Evolutionary conservation across 23 tunicate species (phyloP).

Genomic region (Clavelina lepadiformis): DNA sequence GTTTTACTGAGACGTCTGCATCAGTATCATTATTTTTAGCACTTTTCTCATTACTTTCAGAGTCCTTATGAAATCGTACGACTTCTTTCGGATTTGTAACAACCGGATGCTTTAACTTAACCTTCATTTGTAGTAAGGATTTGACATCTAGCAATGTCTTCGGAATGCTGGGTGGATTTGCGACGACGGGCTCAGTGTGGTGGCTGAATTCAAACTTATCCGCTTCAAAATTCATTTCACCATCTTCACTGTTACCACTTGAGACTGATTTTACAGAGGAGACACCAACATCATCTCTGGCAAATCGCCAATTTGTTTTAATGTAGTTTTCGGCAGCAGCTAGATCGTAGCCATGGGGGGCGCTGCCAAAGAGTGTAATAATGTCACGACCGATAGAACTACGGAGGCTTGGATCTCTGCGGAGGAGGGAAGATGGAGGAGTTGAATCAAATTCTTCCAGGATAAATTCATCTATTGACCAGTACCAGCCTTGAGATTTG

Average conservation of each 20-base stretch:
- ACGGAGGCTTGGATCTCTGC: slow-evolving; percentile 1
- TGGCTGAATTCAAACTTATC: slow-evolving; percentile 1
- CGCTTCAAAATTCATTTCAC: background rate
- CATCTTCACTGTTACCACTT: background rate
- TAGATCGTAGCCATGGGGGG: slow-evolving; percentile 24
- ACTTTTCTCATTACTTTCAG: too few relatives aligned
- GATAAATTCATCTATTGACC: slow-evolving; percentile 51
- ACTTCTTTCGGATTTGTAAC: too few relatives aligned
- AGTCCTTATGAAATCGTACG: too few relatives aligned
- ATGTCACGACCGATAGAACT: slow-evolving; percentile 32
- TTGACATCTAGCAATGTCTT: slow-evolving; percentile 1
- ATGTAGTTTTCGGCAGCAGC: slow-evolving; percentile 3
- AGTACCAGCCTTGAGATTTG: slow-evolving; percentile 46
- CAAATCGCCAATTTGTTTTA: slow-evolving; percentile 26
- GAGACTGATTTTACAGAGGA: too few relatives aligned
- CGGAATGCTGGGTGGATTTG: background rate
- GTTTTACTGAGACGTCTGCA: too few relatives aligned
- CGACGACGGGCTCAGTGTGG: background rate
- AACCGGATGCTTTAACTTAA: slow-evolving; percentile 9
- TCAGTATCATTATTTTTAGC: too few relatives aligned
- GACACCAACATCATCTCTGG: too few relatives aligned
- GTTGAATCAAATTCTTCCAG: slow-evolving; percentile 11
- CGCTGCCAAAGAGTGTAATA: slow-evolving; percentile 37
- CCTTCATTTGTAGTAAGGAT: slow-evolving; percentile 13
- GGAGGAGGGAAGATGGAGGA: background rate